These are phyloP conservation scores for Cheilinus undulatus DNA, from an alignment of 2,113 vertebrate species.

Conservation along the genomic window DNA sequence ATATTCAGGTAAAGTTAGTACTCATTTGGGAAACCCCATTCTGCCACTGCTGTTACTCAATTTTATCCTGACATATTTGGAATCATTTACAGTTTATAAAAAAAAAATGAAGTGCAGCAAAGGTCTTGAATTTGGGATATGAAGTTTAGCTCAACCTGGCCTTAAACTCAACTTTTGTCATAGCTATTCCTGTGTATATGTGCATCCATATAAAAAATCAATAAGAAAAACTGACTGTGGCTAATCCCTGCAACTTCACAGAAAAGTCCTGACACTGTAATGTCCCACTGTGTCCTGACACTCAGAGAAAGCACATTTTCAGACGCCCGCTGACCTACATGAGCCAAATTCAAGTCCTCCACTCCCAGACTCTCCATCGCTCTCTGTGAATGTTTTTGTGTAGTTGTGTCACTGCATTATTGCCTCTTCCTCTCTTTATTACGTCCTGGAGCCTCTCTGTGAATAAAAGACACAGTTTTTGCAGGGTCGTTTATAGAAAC, in stretches of 20 bases:
- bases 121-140: too few species aligned
- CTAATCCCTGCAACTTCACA: conserved; percentile 21
- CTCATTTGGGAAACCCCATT: too few species aligned
- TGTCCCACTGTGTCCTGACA: neutral
- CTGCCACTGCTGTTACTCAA: too few species aligned
- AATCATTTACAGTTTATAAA: neutral
- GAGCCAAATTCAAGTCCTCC: conserved; percentile 38
- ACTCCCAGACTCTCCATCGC: conserved; percentile 15
- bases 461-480: conserved; percentile 64
- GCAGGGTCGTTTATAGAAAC: conserved; percentile 54
- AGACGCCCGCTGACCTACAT: conserved; percentile 63
- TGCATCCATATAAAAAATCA: too few species aligned
- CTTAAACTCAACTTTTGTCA: too few species aligned
- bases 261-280: neutral
- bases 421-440: conserved; percentile 59
- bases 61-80: neutral
- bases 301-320: conserved; percentile 13
- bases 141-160: too few species aligned
- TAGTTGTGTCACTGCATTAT: conserved; percentile 54
- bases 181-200: too few species aligned
- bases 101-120: too few species aligned
- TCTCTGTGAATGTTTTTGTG: conserved; percentile 41
- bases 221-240: too few species aligned
- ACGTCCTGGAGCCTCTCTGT: conserved; percentile 59
- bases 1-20: too few species aligned